These are phyloP conservation scores for Argentina silus DNA, from an alignment of 2,797 vertebrate genomes.

Conservation along the genomic window DNA sequence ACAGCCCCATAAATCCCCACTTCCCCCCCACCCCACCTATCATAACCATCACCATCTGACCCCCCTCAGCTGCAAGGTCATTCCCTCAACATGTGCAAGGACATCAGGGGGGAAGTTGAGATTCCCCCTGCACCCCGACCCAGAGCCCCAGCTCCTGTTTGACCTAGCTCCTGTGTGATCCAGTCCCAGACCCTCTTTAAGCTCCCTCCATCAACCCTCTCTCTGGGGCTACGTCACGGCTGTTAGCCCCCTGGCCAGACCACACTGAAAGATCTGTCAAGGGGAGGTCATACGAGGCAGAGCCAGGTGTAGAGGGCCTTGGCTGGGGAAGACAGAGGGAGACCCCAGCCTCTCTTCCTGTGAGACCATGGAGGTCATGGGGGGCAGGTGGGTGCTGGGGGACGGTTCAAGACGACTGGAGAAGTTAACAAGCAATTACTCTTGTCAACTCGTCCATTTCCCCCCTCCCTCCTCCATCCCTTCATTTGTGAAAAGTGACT, in stretches of 20 bases:
- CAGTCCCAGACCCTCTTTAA: constrained; percentile 43
- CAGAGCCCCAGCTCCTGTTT: constrained; percentile 9
- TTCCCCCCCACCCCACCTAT: constrained; percentile 17
- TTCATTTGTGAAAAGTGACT: not conserved
- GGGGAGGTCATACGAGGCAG: constrained; percentile 9
- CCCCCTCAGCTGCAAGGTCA: constrained; percentile 54
- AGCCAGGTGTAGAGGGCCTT: constrained; percentile 3
- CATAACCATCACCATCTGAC: constrained; percentile 1
- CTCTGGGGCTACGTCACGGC: constrained; percentile 1
- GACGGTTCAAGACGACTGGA: not conserved
- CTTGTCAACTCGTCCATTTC: not conserved
- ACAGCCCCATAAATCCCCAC: not conserved
- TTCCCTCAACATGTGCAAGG: constrained; percentile 55
- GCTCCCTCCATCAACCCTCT: constrained; percentile 33
- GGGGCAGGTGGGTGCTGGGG: constrained; percentile 10
- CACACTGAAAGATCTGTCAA: constrained; percentile 11
- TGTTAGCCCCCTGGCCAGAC: constrained; percentile 38
- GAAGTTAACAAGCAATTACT: not conserved
- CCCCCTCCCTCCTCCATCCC: not conserved
- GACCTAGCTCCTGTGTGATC: not conserved
- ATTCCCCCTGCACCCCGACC: constrained; percentile 37
- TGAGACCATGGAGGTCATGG: not conserved
- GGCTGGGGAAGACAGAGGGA: not conserved
- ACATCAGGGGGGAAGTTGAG: constrained; percentile 59
- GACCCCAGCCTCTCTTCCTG: not conserved